Evolutionary conservation across 2,888 invertebrate genomes (phyloP).

Genomic region (Campoletis raptor): DNA sequence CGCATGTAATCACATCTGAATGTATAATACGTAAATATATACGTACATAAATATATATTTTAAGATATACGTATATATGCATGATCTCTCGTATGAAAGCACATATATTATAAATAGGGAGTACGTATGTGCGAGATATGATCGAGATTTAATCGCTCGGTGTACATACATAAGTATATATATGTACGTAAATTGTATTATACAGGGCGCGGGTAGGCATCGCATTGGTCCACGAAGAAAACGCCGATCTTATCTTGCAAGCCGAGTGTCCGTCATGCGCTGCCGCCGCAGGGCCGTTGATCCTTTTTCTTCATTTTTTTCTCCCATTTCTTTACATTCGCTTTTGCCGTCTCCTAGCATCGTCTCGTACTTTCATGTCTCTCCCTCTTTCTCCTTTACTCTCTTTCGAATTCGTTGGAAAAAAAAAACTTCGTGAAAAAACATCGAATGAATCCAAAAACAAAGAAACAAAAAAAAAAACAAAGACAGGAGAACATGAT

Average conservation of each 20-base stretch:
- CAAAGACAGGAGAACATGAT: conserved; percentile 45
- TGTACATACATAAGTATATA: conserved; percentile 55
- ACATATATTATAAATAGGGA: conserved; percentile 54
- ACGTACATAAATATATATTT: neutral
- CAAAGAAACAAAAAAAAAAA: conserved; percentile 7
- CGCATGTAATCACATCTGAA: neutral
- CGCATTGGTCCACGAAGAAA: conserved; percentile 73
- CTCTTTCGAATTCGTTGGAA: conserved; percentile 50
- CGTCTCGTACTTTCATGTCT: conserved; percentile 1
- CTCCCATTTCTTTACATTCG: conserved; percentile 31
- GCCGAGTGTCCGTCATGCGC: conserved; percentile 76
- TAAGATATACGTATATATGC: neutral
- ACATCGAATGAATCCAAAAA: conserved; percentile 1
- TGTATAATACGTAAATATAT: neutral
- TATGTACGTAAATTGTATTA: conserved; percentile 17
- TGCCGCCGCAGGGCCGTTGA: conserved; percentile 74
- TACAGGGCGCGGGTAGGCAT: conserved; percentile 57
- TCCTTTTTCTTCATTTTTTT: conserved; percentile 74
- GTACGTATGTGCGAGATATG: conserved; percentile 72
- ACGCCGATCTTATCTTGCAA: conserved; percentile 77
- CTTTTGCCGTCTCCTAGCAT: conserved; percentile 35
- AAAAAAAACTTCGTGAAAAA: conserved; percentile 36
- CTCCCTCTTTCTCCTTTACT: neutral
- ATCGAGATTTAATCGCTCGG: conserved; percentile 77
- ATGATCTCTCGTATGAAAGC: conserved; percentile 18